A percentile compares a stretch with the other conserved stretches of the same genome.
Evolutionary conservation across 2,113 vertebrate genomes (phyloP).

Genomic region (Cebus imitator): DNA sequence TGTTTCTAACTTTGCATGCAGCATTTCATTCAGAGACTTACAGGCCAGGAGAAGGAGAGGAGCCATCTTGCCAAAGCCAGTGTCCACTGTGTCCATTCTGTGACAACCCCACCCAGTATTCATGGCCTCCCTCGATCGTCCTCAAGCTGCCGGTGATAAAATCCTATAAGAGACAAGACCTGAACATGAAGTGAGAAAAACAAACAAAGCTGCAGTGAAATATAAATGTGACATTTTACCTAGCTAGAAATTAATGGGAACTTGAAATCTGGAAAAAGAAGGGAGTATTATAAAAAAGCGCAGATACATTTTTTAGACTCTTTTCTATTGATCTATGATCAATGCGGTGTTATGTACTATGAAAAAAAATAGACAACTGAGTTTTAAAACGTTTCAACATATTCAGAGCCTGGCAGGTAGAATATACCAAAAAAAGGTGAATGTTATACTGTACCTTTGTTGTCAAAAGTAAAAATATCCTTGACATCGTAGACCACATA

Average conservation of each 20-base stretch:
- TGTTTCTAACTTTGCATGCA: background rate
- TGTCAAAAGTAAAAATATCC: background rate
- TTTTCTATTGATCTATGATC: background rate
- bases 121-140: background rate
- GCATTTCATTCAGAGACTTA: slow-evolving; percentile 45
- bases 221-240: background rate
- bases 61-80: slow-evolving; percentile 57
- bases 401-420: background rate
- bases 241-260: background rate
- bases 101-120: slow-evolving; percentile 57
- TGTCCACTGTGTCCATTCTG: background rate
- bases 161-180: slow-evolving; percentile 38
- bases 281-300: background rate
- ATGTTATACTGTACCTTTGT: background rate
- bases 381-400: background rate
- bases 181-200: background rate
- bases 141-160: slow-evolving; percentile 27
- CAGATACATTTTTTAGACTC: background rate
- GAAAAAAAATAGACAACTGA: background rate
- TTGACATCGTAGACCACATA: background rate
- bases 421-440: background rate
- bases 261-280: background rate
- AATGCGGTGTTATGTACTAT: background rate
- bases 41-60: background rate
- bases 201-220: background rate